Conservation (phyloP, 2,797 vertebrate genomes). For the Propithecus perrieri region DNA sequence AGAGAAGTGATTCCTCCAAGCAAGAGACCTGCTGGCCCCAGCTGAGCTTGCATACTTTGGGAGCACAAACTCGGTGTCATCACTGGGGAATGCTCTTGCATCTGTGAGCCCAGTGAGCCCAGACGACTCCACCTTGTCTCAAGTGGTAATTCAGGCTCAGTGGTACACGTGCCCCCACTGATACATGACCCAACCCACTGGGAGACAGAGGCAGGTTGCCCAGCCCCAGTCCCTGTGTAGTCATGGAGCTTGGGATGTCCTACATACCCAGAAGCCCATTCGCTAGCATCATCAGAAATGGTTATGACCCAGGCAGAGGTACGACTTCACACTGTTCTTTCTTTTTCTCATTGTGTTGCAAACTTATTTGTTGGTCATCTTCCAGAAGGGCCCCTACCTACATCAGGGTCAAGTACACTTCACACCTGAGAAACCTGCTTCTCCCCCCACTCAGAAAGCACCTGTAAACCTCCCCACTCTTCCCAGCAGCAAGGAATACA, state of each 20-base stretch:
- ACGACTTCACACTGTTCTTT: background rate
- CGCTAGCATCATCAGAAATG: background rate
- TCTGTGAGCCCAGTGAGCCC: background rate
- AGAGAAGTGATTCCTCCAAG: background rate
- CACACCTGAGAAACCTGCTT: background rate
- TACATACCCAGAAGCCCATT: background rate
- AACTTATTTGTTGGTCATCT: background rate
- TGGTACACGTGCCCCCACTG: background rate
- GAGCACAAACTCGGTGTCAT: background rate
- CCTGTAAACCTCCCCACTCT: background rate
- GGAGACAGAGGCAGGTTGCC: background rate
- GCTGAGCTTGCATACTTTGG: background rate
- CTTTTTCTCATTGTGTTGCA: background rate
- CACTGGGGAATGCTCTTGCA: background rate
- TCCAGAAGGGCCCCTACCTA: background rate
- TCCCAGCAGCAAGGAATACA: background rate
- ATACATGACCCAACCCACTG: background rate
- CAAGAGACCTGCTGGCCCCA: background rate
- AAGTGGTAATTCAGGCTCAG: background rate
- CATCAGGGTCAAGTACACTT: background rate
- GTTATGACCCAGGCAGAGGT: background rate
- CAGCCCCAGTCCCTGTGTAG: background rate
- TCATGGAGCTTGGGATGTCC: background rate
- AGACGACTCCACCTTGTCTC: background rate
- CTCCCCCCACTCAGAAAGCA: background rate